phyloP scores from a whole-genome alignment of 2,888 invertebrate genomes.

The Watsonalla binaria region DNA sequence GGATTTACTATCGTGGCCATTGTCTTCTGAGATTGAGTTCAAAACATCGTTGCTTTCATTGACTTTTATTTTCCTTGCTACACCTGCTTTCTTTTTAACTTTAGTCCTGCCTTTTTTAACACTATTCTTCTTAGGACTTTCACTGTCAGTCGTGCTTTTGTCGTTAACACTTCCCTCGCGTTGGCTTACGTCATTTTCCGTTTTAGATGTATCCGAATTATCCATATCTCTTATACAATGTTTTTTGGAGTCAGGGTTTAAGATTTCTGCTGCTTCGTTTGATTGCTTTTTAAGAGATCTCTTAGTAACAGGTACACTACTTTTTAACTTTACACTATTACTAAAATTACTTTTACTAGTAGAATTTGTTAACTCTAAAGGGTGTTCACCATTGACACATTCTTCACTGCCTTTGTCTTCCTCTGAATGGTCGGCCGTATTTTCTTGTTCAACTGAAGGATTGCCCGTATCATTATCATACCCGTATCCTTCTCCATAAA shows the following conservation, averaged over 20 bases:
- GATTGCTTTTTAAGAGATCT: conserved; percentile 63
- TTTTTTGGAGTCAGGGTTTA: conserved; percentile 62
- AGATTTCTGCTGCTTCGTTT: conserved; percentile 51
- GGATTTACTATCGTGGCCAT: conserved; percentile 60
- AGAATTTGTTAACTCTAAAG: conserved; percentile 41
- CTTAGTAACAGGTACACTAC: conserved; percentile 48
- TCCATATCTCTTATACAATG: conserved; percentile 60
- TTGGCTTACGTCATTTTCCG: conserved; percentile 41
- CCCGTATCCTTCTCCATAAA: conserved; percentile 86
- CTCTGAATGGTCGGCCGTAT: conserved; percentile 40
- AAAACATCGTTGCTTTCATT: conserved; percentile 46
- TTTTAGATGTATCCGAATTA: conserved; percentile 51
- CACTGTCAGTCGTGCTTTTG: conserved; percentile 50
- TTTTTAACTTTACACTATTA: conserved; percentile 52
- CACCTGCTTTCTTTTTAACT: conserved; percentile 55
- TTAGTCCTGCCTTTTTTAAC: conserved; percentile 57
- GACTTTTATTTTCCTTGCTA: conserved; percentile 41
- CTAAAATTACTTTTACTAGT: conserved; percentile 48
- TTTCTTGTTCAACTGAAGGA: conserved; percentile 52
- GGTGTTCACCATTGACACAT: conserved; percentile 60
- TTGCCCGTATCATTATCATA: conserved; percentile 87
- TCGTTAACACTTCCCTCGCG: conserved; percentile 50
- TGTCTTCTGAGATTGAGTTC: conserved; percentile 52
- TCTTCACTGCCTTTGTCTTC: conserved; percentile 56
- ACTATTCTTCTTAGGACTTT: conserved; percentile 49